Base-by-base conservation (phyloP, 2,888 invertebrate species). In the Steromphala cineraria region DNA sequence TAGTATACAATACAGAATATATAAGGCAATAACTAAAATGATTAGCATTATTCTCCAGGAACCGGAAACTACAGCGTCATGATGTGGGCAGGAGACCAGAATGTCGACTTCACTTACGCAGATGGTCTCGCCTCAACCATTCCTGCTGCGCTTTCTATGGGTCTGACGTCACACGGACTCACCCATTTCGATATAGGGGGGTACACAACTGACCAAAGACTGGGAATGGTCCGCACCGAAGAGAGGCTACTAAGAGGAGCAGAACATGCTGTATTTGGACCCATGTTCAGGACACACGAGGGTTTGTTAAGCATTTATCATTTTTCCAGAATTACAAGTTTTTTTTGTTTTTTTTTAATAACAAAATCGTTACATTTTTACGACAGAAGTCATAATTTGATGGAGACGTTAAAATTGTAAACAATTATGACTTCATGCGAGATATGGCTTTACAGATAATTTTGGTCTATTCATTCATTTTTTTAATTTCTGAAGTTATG, bases 71-170 rank as follows among this genome's bases (percentile, higher is more conserved):
- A 86, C 83, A 89, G 88, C 17, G 88, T 89, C 5, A 76, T 91
- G 46, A 88, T 89, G 89, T 92, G 92, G 91, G 90, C 90, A 10
- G 92, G 92, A 0, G 92, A 92, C 67, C 92, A 92, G 84, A 90
- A 91, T 82, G 92, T 92, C 10, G 91, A 92, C 83, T 92, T 88
- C 80, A 88, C 86, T 28, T 82, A 79, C 52, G 89, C 86, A 5
- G 91, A 91, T 79, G 92, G 92, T 0, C 83, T 92, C 31, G 85
- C 90, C 5, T 89, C 90, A n/a, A 89, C 89, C 17, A 83, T 92
- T 7, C 88, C 89, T 8, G 89, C 91, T 0, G 89, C 90, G 10
- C 84, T 91, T 2, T 89, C 89, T 21, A 82, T 90, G 81, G 92
- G 89, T 7, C 82, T 91, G 84, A 86, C 86, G 28, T 91, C 91